A percentile compares a stretch with the other conserved stretches of the same genome.
These are phyloP conservation scores for Serripes groenlandicus DNA, from an alignment of 2,888 invertebrate species.

Conservation along the genomic window DNA sequence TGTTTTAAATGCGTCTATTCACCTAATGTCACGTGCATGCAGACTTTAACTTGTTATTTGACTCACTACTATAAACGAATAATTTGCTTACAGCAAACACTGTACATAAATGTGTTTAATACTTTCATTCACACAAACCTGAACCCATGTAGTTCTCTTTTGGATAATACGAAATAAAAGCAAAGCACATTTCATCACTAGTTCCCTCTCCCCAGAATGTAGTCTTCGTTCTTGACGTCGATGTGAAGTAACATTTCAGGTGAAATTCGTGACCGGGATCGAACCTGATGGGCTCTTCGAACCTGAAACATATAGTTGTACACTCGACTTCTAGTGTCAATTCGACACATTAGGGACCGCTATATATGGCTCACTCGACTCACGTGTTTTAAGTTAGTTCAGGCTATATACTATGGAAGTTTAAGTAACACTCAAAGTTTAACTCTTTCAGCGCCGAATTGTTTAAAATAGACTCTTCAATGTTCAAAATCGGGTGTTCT, in stretches of 20 bases:
- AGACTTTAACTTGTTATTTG: not conserved
- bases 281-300: constrained; percentile 61
- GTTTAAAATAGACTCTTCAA: too few relatives aligned
- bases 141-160: constrained; percentile 29
- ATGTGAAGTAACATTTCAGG: constrained; percentile 67
- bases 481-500: too few relatives aligned
- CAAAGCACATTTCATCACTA: constrained; percentile 79
- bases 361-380: too few relatives aligned
- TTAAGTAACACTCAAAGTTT: too few relatives aligned
- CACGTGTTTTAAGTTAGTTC: too few relatives aligned
- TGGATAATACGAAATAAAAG: constrained; percentile 76
- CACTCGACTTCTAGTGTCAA: too few relatives aligned
- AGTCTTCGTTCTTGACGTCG: constrained; percentile 44
- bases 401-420: too few relatives aligned
- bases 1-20: too few relatives aligned
- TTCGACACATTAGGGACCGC: too few relatives aligned
- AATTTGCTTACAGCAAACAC: not conserved
- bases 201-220: constrained; percentile 73
- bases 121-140: constrained; percentile 27
- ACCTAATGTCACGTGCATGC: not conserved
- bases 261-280: constrained; percentile 70
- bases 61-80: not conserved
- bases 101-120: not conserved
- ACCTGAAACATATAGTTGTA: too few relatives aligned
- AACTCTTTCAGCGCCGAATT: too few relatives aligned